Evolutionary conservation across 2,888 invertebrate genomes (phyloP), one percentile per base, ranked within the genome.

Genomic region (Dastarcus helophoroides): DNA sequence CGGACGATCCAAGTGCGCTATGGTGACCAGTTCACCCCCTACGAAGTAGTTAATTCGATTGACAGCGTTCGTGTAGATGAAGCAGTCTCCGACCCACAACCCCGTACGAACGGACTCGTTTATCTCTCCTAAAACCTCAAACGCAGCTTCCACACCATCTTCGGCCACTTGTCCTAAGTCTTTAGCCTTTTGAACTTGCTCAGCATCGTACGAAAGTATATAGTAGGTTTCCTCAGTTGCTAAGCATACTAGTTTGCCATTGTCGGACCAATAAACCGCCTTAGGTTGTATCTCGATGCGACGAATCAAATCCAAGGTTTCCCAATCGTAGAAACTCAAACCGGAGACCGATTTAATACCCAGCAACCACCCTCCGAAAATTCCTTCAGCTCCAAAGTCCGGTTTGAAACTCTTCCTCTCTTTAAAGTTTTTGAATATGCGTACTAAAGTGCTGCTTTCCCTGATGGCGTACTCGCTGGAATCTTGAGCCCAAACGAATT

Each of bases 41-140:
- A 99, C 98, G 56, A 94, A 98, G 60, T 99, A 99, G 62, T 97
- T 97, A 41, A 99, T 82, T 37, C 97, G 74, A 64, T 98, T 97
- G 2, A 94, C 82, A 15, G 86, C 80, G 62, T 98, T 98, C 1
- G 98, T 98, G 65, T 98, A 99, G 47, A 99, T 95, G 62, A 99
- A 98, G 58, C 98, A 99, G 61, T 98, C 98, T 3, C 98, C 95
- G 7, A 97, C 89, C 95, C 95, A 97, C 8, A 91, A 61, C 3
- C 94, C 95, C 0, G 95, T 95, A 57, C 86, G 85, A 1, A 97
- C 93, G 11, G 76, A 71, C 62, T 97, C 97, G 43, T 76, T 84
- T 32, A 93, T 79, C 63, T 91, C 91, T 9, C 83, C 95, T 83
- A 64, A 93, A 85, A 91, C 91, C 65, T 94, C 90, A 58, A 98